Percentiles rank a stretch among this genome's conserved stretches.
Conservation (phyloP, 2,797 vertebrate genomes). For the Okamejei kenojei region DNA sequence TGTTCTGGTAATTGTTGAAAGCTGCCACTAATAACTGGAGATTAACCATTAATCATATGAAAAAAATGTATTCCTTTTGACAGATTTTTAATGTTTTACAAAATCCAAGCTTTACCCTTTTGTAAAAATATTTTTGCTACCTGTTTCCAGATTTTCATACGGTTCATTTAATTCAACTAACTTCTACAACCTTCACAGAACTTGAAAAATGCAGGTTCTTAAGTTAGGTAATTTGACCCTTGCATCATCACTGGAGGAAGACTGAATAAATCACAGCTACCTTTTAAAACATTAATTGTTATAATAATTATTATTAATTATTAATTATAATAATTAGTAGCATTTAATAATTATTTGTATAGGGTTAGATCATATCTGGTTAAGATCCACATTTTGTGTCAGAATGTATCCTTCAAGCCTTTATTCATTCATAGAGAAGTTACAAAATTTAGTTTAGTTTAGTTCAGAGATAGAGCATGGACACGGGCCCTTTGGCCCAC, state of each 20-base stretch:
- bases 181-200: neutral
- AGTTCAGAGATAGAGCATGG: no score
- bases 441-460: no score
- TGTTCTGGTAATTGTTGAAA: neutral
- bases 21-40: neutral
- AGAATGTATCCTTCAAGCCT: neutral
- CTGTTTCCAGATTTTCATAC: neutral
- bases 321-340: neutral
- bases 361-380: neutral
- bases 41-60: neutral
- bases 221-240: neutral
- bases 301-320: neutral
- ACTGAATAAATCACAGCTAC: neutral
- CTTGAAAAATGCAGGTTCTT: neutral
- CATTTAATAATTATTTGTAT: neutral
- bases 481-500: no score
- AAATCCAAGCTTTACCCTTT: neutral
- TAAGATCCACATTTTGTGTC: no score
- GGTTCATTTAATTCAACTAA: neutral
- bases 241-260: neutral
- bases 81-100: neutral
- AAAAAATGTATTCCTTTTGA: neutral
- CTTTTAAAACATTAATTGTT: constrained; percentile 12
- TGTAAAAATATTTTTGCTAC: neutral
- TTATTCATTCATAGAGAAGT: neutral